Conservation (phyloP, 2,113 vertebrate species). For the Collichthys lucidus region DNA sequence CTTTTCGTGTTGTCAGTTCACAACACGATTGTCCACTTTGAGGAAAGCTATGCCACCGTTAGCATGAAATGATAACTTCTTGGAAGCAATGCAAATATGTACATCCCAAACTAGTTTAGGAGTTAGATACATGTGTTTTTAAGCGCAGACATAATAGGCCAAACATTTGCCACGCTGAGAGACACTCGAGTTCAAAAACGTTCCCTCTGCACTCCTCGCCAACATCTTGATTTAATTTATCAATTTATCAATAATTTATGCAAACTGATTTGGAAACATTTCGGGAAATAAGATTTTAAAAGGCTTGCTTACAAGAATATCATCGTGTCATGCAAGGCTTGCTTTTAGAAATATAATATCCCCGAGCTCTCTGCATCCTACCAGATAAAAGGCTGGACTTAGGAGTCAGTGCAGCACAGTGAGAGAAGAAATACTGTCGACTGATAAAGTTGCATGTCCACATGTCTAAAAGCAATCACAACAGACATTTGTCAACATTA, state of each 20-base stretch:
- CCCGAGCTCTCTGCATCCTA: not conserved
- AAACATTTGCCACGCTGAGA: not conserved
- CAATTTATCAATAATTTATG: too few species aligned
- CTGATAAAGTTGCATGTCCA: not conserved
- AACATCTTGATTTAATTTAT: not conserved
- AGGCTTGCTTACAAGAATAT: not conserved
- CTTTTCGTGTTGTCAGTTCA: not conserved
- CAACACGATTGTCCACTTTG: not conserved
- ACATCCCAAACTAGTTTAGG: not conserved
- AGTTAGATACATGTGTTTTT: too few species aligned
- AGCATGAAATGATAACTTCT: too few species aligned
- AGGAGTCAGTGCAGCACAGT: not conserved
- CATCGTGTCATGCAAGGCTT: not conserved
- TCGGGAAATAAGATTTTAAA: conserved; percentile 5
- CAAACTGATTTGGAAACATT: not conserved
- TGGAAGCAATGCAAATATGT: not conserved
- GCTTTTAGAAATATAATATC: not conserved
- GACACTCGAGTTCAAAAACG: not conserved
- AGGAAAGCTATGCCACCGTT: too few species aligned
- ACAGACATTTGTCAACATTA: not conserved
- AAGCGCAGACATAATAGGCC: not conserved
- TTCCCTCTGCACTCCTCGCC: not conserved
- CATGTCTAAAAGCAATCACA: not conserved
- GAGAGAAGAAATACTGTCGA: not conserved
- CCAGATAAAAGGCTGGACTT: not conserved